Percentiles rank a stretch among this genome's conserved stretches.
Evolutionary conservation across 1,140 invertebrate species (phyloP).

Genomic region (Anastatus disparis): DNA sequence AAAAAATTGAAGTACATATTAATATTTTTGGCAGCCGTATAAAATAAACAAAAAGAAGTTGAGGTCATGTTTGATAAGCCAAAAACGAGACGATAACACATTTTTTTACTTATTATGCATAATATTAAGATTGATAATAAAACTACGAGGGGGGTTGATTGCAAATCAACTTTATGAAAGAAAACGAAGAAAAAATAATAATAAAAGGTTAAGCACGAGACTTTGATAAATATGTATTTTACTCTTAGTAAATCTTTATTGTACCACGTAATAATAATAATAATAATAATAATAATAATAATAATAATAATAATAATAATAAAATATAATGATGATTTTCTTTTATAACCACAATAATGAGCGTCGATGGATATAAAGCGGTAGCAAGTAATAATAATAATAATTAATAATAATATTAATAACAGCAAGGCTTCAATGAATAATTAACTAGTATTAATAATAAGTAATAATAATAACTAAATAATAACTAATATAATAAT

Average conservation of each 20-base stretch:
- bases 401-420: too few species aligned
- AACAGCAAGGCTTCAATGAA: slow-evolving; percentile 30
- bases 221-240: too few species aligned
- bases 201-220: slow-evolving; percentile 11
- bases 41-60: background rate
- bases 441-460: slow-evolving; percentile 41
- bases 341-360: slow-evolving; percentile 55
- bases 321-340: slow-evolving; percentile 54
- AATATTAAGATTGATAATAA: too few species aligned
- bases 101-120: too few species aligned
- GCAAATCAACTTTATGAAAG: background rate
- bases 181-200: too few species aligned
- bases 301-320: slow-evolving; percentile 55
- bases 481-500: slow-evolving; percentile 39
- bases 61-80: slow-evolving; percentile 3
- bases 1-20: background rate
- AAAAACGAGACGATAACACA: background rate
- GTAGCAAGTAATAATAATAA: too few species aligned
- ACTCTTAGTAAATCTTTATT: slow-evolving; percentile 67
- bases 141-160: slow-evolving; percentile 20
- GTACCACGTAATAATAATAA: slow-evolving; percentile 65
- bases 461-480: slow-evolving; percentile 43
- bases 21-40: too few species aligned
- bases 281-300: slow-evolving; percentile 56
- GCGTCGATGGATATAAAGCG: slow-evolving; percentile 22